Percentiles rank a stretch among this genome's conserved stretches.
These are phyloP conservation scores for Casuarius casuarius DNA, from an alignment of 2,113 vertebrate species.

Conservation along the genomic window DNA sequence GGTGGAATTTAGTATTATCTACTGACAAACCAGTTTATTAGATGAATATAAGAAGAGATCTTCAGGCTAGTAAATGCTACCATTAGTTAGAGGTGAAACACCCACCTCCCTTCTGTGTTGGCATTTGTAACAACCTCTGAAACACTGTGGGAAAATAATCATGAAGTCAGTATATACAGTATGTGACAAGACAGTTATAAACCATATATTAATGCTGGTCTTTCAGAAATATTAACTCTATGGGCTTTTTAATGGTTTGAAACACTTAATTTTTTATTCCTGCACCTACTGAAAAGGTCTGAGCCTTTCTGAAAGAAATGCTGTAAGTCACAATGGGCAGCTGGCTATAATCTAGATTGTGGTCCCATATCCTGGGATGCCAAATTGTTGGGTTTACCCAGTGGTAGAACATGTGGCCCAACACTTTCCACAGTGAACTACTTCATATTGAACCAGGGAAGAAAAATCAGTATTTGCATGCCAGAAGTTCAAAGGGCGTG, in stretches of 20 bases:
- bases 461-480: background rate
- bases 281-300: rapidly evolving
- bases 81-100: slow-evolving; percentile 46
- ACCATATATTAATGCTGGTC: background rate
- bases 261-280: background rate
- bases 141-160: slow-evolving; percentile 18
- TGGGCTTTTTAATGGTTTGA: background rate
- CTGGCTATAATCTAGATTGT: background rate
- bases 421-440: too few species aligned
- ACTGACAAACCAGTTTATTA: slow-evolving; percentile 52
- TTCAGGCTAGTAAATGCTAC: slow-evolving; percentile 40
- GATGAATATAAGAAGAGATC: slow-evolving; percentile 24
- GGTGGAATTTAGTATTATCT: slow-evolving; percentile 19
- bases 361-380: background rate
- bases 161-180: background rate
- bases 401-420: background rate
- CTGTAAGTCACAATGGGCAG: rapidly evolving
- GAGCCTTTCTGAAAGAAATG: background rate
- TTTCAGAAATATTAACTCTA: background rate
- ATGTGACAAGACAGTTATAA: background rate
- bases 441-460: background rate
- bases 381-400: background rate
- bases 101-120: slow-evolving; percentile 11
- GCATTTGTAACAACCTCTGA: slow-evolving; percentile 39
- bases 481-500: background rate